Conservation (phyloP, 2,888 invertebrate species). For the Mesorhabditis sp. region DNA sequence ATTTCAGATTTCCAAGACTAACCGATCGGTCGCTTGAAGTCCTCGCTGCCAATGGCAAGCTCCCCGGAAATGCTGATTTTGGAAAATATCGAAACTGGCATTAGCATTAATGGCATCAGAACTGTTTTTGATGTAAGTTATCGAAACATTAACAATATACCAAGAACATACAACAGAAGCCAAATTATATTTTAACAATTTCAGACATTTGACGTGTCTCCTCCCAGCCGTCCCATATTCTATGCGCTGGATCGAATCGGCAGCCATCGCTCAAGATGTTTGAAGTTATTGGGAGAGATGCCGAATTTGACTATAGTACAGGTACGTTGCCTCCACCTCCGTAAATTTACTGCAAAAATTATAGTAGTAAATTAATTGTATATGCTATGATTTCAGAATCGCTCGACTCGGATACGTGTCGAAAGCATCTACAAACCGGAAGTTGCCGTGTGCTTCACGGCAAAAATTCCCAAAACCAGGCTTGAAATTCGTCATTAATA, state of each 20-base stretch:
- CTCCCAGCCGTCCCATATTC: not conserved
- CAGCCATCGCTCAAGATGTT: not conserved
- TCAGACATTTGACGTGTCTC: not conserved
- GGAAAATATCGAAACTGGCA: not conserved
- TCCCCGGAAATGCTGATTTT: not conserved
- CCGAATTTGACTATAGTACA: too few relatives aligned
- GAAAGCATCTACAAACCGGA: too few relatives aligned
- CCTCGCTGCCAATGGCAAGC: not conserved
- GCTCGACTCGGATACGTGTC: too few relatives aligned
- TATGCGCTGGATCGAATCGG: not conserved
- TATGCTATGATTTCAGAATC: too few relatives aligned
- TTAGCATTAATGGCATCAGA: not conserved
- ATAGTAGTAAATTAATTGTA: too few relatives aligned
- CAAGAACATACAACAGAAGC: not conserved
- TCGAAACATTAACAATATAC: not conserved
- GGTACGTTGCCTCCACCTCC: too few relatives aligned
- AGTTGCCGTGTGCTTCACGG: too few relatives aligned
- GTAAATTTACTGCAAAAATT: too few relatives aligned
- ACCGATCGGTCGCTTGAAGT: not conserved
- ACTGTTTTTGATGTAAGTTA: not conserved
- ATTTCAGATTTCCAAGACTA: not conserved
- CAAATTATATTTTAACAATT: not conserved
- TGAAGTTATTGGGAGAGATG: too few relatives aligned
- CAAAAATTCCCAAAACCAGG: too few relatives aligned
- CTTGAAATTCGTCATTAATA: too few relatives aligned